Percentiles rank a stretch among this genome's conserved stretches.
Conservation (phyloP, 2,797 vertebrate genomes). For the Pipistrellus kuhlii region DNA sequence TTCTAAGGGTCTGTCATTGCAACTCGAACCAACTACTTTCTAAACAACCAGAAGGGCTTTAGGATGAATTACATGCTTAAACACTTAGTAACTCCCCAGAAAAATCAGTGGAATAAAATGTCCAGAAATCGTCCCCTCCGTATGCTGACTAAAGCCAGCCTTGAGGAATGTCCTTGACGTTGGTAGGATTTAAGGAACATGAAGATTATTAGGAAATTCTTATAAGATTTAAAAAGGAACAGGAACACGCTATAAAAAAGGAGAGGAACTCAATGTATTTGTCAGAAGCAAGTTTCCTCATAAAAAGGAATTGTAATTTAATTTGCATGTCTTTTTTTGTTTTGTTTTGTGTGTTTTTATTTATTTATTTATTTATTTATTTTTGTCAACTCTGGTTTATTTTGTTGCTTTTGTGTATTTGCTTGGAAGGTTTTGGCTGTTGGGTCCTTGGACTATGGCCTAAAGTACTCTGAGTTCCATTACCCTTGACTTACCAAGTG, state of each 20-base stretch:
- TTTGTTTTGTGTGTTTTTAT: not conserved
- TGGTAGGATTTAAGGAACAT: constrained; percentile 37
- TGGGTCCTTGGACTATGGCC: constrained; percentile 16
- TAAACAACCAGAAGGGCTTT: constrained; percentile 23
- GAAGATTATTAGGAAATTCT: constrained; percentile 54
- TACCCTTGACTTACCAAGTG: not conserved
- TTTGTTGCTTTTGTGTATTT: constrained; percentile 64
- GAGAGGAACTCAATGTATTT: constrained; percentile 49
- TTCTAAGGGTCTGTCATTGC: not conserved
- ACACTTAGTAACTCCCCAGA: constrained; percentile 2
- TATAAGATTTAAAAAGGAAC: not conserved
- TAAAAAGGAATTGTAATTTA: constrained; percentile 50
- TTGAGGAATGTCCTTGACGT: constrained; percentile 51
- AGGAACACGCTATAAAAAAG: constrained; percentile 26
- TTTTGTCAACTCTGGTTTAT: constrained; percentile 41
- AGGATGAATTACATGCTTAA: constrained; percentile 46
- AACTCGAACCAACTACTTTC: not conserved
- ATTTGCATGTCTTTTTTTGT: not conserved
- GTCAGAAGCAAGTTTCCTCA: constrained; percentile 54
- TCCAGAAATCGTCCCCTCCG: not conserved
- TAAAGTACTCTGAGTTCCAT: not conserved
- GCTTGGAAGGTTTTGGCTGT: constrained; percentile 27
- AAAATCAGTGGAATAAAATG: constrained; percentile 12
- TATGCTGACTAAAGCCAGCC: constrained; percentile 29
- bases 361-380: no score